These are phyloP conservation scores for Noctilio leporinus DNA, from an alignment of 2,113 vertebrate species.

Conservation along the genomic window DNA sequence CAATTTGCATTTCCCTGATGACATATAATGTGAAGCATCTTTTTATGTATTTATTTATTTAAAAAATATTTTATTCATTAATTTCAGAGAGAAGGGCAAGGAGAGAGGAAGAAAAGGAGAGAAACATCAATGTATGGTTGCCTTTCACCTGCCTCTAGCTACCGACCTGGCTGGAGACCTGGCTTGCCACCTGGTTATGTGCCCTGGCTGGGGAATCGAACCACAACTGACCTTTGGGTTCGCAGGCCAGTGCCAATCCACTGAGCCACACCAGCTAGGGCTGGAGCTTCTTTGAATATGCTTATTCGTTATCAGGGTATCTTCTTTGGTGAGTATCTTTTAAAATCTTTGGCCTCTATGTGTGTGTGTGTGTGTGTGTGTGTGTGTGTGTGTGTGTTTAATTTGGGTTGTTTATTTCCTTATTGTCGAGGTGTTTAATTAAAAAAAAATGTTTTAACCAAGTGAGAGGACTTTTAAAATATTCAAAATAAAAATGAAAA, in stretches of 20 bases:
- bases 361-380: not conserved
- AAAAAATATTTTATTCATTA: no score
- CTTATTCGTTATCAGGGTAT: not conserved
- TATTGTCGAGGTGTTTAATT: not conserved
- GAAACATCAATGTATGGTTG: no score
- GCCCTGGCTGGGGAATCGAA: no score
- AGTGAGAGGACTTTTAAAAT: not conserved
- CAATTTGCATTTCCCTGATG: not conserved
- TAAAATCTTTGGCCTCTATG: not conserved
- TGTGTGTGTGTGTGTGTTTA: not conserved
- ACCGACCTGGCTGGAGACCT: no score
- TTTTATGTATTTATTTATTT: not conserved
- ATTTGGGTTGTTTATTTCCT: not conserved
- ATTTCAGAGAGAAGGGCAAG: no score
- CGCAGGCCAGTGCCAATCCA: no score
- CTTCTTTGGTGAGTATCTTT: not conserved
- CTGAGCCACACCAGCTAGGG: no score
- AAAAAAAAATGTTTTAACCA: no score
- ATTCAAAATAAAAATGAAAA: slow-evolving; percentile 38
- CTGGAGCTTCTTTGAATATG: not conserved
- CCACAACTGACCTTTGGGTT: no score
- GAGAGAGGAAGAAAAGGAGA: no score
- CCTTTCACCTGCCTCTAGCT: no score
- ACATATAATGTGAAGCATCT: not conserved
- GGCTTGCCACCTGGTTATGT: no score